Evolutionary conservation across 2,113 vertebrate species (phyloP).

Genomic region (Bubo scandiacus): DNA sequence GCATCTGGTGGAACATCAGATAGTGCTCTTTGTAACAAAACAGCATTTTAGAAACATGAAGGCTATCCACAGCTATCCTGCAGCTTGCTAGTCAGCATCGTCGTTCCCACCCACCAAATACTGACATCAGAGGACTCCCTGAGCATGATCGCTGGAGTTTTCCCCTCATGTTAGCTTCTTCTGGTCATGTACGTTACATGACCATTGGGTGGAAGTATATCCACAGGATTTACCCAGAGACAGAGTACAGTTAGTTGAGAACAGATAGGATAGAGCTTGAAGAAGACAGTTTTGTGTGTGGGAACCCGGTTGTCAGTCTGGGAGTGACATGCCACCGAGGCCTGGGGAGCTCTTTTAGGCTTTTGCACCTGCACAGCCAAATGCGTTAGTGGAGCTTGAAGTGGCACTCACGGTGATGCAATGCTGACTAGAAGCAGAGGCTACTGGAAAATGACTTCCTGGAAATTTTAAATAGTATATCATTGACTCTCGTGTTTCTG

Average conservation of each 20-base stretch:
- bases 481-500: neutral
- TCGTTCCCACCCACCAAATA: slow-evolving; percentile 43
- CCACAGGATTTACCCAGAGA: slow-evolving; percentile 57
- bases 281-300: neutral
- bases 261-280: neutral
- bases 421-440: neutral
- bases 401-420: neutral
- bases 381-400: neutral
- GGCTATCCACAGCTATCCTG: neutral
- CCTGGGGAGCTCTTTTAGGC: neutral
- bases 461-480: neutral
- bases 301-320: accelerated
- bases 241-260: neutral
- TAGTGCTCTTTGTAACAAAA: neutral
- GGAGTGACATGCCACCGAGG: neutral
- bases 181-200: slow-evolving; percentile 60
- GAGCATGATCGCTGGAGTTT: slow-evolving; percentile 63
- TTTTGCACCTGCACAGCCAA: neutral
- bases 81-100: neutral
- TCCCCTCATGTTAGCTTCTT: slow-evolving; percentile 69
- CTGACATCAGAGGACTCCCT: slow-evolving; percentile 61
- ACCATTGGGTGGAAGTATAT: slow-evolving; percentile 78
- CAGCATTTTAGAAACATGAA: neutral
- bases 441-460: neutral
- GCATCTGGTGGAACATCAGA: neutral